These are phyloP conservation scores for Argyrosomus japonicus DNA, from an alignment of 2,113 vertebrate species.

Conservation along the genomic window DNA sequence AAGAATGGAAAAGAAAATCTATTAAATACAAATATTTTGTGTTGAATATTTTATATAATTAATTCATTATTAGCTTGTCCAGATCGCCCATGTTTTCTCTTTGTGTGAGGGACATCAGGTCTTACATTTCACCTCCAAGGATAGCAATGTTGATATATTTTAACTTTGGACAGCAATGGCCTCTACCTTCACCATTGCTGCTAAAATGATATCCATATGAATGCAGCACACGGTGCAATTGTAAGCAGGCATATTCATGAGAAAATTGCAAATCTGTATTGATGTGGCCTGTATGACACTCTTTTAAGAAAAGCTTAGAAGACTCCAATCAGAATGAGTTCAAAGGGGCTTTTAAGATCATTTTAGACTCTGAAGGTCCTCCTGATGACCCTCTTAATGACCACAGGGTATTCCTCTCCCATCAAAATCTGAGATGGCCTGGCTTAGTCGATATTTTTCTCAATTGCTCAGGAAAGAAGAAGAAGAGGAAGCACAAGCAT, in stretches of 20 bases:
- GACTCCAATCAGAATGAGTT: slow-evolving; percentile 34
- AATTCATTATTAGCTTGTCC: too few species aligned
- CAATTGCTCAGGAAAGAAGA: background rate
- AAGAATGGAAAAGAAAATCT: too few species aligned
- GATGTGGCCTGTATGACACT: slow-evolving; percentile 37
- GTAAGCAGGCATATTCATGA: slow-evolving; percentile 62
- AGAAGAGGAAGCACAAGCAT: background rate
- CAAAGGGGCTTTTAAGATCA: slow-evolving; percentile 38
- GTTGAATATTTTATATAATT: too few species aligned
- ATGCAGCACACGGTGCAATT: background rate
- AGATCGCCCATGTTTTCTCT: too few species aligned
- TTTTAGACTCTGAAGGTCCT: slow-evolving; percentile 21
- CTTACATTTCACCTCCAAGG: too few species aligned
- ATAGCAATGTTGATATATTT: too few species aligned
- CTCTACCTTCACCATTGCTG: too few species aligned
- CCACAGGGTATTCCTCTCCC: background rate
- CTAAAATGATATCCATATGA: too few species aligned
- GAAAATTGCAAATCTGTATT: slow-evolving; percentile 62
- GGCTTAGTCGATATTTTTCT: background rate
- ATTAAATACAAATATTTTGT: too few species aligned
- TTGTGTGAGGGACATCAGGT: too few species aligned
- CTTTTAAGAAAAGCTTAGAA: slow-evolving; percentile 37
- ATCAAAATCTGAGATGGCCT: slow-evolving; percentile 3
- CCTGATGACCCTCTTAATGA: slow-evolving; percentile 16
- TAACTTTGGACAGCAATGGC: too few species aligned